These are phyloP conservation scores for Falco berigora DNA, from an alignment of 2,797 vertebrate species.

Conservation along the genomic window DNA sequence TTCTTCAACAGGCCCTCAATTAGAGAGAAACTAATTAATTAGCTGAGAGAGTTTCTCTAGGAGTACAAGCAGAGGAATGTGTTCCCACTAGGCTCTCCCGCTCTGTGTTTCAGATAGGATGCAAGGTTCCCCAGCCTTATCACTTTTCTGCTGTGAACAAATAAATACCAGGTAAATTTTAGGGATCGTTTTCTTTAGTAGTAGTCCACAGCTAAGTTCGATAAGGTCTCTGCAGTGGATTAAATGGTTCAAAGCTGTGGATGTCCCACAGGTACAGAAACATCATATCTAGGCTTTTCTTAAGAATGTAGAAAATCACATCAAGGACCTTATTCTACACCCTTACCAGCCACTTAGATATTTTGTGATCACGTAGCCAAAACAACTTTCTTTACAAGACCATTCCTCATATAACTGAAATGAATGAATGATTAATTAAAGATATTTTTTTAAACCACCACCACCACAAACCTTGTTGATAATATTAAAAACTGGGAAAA, in stretches of 20 bases:
- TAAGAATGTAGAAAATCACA: neutral
- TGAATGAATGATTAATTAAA: neutral
- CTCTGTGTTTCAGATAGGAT: accelerated
- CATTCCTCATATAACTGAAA: neutral
- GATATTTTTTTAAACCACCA: neutral
- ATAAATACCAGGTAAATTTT: neutral
- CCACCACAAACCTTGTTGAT: neutral
- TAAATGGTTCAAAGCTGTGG: neutral
- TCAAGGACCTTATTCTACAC: neutral
- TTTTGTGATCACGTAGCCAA: neutral
- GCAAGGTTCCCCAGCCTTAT: neutral
- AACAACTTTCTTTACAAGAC: neutral
- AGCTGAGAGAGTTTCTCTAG: neutral
- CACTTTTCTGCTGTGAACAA: neutral
- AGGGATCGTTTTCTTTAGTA: neutral
- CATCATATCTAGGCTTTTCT: neutral
- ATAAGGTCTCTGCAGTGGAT: neutral
- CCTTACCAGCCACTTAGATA: neutral
- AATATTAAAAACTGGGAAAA: neutral
- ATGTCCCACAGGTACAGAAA: neutral
- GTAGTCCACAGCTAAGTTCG: neutral
- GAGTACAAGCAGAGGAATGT: neutral
- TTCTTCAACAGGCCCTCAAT: neutral
- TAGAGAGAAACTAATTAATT: neutral
- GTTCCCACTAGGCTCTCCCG: neutral